Evolutionary conservation across 1,140 invertebrate species (phyloP).

Genomic region (Lanistes nyassanus): DNA sequence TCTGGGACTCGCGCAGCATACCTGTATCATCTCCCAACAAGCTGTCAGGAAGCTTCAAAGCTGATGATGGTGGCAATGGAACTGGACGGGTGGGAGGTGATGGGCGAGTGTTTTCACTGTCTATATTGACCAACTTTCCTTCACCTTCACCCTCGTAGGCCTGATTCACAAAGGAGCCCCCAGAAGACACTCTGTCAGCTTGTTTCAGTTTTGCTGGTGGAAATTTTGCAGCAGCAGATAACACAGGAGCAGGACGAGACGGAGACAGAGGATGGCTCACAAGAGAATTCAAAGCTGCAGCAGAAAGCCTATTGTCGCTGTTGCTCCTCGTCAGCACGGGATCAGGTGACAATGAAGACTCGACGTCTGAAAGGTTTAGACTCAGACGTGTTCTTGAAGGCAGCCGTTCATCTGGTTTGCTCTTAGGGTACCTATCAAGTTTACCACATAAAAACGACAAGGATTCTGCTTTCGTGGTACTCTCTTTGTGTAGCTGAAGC

Average conservation of each 20-base stretch:
- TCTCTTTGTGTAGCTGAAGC: too few species aligned
- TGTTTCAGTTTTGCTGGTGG: not conserved
- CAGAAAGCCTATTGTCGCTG: slow-evolving; percentile 11
- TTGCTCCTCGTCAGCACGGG: not conserved
- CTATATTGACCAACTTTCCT: slow-evolving; percentile 18
- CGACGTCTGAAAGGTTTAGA: not conserved
- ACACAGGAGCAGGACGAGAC: slow-evolving; percentile 3
- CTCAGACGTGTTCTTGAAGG: not conserved
- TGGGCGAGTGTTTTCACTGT: not conserved
- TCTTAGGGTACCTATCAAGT: too few species aligned
- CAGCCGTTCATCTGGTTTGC: not conserved
- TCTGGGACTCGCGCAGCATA: not conserved
- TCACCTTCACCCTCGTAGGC: slow-evolving; percentile 26
- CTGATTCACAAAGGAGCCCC: slow-evolving; percentile 26
- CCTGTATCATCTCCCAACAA: not conserved
- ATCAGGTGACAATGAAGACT: not conserved
- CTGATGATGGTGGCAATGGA: slow-evolving; percentile 41
- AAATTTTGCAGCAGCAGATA: not conserved
- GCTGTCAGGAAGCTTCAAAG: not conserved
- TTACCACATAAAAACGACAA: too few species aligned
- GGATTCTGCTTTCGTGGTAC: too few species aligned
- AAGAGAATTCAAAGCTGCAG: slow-evolving; percentile 1
- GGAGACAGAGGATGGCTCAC: not conserved
- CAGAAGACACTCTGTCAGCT: too few species aligned
- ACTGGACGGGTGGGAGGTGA: slow-evolving; percentile 13